Base-by-base conservation (phyloP, 2,888 invertebrate genomes). In the Chloroclysta siterata region DNA sequence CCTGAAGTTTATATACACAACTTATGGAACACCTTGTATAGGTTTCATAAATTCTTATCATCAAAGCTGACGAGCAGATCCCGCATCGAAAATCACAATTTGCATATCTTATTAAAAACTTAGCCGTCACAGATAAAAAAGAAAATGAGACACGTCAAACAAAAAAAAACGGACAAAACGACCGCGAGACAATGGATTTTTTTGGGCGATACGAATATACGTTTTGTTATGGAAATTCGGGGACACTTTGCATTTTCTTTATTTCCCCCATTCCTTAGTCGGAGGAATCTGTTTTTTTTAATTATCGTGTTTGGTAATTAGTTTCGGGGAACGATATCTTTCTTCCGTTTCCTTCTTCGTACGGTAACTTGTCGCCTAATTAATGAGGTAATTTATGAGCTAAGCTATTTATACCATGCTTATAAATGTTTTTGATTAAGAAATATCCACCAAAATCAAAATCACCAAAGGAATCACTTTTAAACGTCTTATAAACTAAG, bases 231-330 rank as follows among this genome's bases (percentile, higher is more conserved):
- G 90, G 89, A 92, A 90, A 92, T 91, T 87, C 85, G 77, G 88
- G 88, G 88, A 90, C 89, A 89, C 89, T 93, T 89, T 89, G 90
- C 89, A 91, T 91, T 91, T 89, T 88, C 90, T 89, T 90, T 88
- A 87, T 90, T 86, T 87, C 84, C 84, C 84, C 80, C 81, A 81
- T 86, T 82, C 81, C 84, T 82, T 60, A 48, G 59, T 29, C 76
- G 78, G 78, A 84, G 86, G 81, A 90, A 89, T 92, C 91, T 91
- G 91, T 90, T 91, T 90, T 91, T 54, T 88, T 91, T 92, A 92
- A 93, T 91, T 91, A 91, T 89, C 90, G 89, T 91, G 90, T 91
- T 93, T 92, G 88, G 89, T 90, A 92, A 93, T 93, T 93, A 92
- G 92, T 91, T 93, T 89, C 82, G 86, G 88, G 88, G 85, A 89